Evolutionary conservation across 2,888 invertebrate species (phyloP).

Genomic region (Ormyrus labotus): DNA sequence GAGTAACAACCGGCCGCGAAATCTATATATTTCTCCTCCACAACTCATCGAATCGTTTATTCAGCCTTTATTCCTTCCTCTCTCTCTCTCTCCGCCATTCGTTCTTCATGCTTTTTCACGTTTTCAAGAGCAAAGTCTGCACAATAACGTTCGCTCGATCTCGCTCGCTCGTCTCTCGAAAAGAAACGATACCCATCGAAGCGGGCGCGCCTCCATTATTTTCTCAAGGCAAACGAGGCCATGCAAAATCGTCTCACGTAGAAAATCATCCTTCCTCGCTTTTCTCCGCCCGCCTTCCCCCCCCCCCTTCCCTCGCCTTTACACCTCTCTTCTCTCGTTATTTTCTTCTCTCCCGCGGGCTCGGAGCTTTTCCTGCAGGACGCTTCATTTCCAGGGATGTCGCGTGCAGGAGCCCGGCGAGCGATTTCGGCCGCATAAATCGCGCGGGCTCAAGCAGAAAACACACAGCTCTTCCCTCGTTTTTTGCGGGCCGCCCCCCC

Average conservation of each 20-base stretch:
- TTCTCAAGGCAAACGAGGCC: slow-evolving; percentile 63
- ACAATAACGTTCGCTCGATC: slow-evolving; percentile 44
- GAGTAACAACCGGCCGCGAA: slow-evolving; percentile 14
- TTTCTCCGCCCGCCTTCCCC: slow-evolving; percentile 12
- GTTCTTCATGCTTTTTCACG: slow-evolving; percentile 46
- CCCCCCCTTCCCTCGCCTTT: slow-evolving; percentile 54
- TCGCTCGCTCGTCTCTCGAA: slow-evolving; percentile 54
- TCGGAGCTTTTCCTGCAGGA: slow-evolving; percentile 53
- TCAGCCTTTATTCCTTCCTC: slow-evolving; percentile 45
- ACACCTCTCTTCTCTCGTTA: slow-evolving; percentile 54
- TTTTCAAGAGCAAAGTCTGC: slow-evolving; percentile 39
- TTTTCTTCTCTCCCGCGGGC: slow-evolving; percentile 48
- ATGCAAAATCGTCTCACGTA: slow-evolving; percentile 65
- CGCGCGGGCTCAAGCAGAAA: slow-evolving; percentile 60
- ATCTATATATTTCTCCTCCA: slow-evolving; percentile 33
- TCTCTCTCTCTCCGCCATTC: neutral
- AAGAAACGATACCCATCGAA: slow-evolving; percentile 58
- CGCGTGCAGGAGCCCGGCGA: slow-evolving; percentile 61
- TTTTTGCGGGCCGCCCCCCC: slow-evolving; percentile 8
- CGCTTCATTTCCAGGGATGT: slow-evolving; percentile 66
- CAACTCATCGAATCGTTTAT: slow-evolving; percentile 56
- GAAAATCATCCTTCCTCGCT: slow-evolving; percentile 53
- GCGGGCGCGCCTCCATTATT: slow-evolving; percentile 58
- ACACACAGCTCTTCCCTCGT: slow-evolving; percentile 34
- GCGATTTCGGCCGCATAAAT: slow-evolving; percentile 69